Conservation (phyloP, 2,888 invertebrate genomes). For the Campoplex capitator region DNA sequence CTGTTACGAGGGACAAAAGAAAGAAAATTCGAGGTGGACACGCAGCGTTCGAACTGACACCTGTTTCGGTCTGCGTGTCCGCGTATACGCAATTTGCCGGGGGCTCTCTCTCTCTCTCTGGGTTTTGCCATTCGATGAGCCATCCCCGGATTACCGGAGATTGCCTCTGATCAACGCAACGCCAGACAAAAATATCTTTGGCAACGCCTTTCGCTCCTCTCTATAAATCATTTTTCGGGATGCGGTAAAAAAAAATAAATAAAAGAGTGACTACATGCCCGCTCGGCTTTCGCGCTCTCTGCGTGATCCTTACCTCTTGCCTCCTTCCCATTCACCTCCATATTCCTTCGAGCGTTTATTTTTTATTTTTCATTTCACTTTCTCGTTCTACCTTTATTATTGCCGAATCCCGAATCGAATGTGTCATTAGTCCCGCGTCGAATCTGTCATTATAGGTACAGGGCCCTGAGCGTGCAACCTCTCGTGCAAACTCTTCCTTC, state of each 20-base stretch:
- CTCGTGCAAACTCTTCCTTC: slow-evolving; percentile 47
- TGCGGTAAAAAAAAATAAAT: slow-evolving; percentile 26
- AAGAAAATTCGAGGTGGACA: slow-evolving; percentile 46
- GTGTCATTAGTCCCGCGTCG: slow-evolving; percentile 68
- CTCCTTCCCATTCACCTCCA: background rate
- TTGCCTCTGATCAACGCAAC: slow-evolving; percentile 27
- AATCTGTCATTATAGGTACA: slow-evolving; percentile 62
- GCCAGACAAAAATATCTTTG: slow-evolving; percentile 45
- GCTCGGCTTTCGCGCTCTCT: slow-evolving; percentile 43
- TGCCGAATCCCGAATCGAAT: slow-evolving; percentile 64
- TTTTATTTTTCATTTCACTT: slow-evolving; percentile 43
- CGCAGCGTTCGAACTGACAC: slow-evolving; percentile 53
- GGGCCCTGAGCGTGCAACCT: slow-evolving; percentile 43
- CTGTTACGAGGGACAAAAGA: slow-evolving; percentile 35
- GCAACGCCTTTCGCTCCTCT: slow-evolving; percentile 58
- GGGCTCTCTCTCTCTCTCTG: slow-evolving; percentile 22
- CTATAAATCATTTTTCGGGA: slow-evolving; percentile 64
- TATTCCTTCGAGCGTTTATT: slow-evolving; percentile 32
- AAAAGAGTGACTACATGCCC: slow-evolving; percentile 24
- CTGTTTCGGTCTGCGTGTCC: slow-evolving; percentile 64
- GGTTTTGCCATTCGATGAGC: slow-evolving; percentile 59
- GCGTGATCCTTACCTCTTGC: slow-evolving; percentile 25
- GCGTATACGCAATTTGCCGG: slow-evolving; percentile 28
- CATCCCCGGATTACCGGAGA: slow-evolving; percentile 6
- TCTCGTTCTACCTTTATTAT: slow-evolving; percentile 47